phyloP scores from a whole-genome alignment of 2,113 vertebrate genomes.

The Pituophis catenifer region DNA sequence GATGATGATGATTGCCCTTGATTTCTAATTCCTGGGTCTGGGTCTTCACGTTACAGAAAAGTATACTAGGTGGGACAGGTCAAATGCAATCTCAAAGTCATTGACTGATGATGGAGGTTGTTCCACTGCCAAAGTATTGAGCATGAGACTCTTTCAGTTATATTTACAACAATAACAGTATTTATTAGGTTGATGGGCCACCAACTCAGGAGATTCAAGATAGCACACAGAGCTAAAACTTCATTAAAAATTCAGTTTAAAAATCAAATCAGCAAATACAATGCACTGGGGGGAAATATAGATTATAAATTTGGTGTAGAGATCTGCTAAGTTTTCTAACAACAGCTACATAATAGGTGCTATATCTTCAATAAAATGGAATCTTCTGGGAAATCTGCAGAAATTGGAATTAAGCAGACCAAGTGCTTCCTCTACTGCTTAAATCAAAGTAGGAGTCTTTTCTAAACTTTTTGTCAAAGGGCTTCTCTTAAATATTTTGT shows the following conservation, averaged over 20 bases:
- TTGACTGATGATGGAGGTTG: background rate
- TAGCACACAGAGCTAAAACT: background rate
- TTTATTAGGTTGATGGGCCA: background rate
- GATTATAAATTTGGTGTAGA: background rate
- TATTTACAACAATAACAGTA: background rate
- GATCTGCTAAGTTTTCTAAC: background rate
- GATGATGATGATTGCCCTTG: background rate
- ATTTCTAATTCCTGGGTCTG: background rate
- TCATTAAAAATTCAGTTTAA: background rate
- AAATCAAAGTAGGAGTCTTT: background rate
- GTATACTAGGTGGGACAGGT: background rate
- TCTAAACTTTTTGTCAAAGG: background rate
- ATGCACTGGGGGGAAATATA: background rate
- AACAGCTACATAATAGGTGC: background rate
- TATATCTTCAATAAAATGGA: background rate
- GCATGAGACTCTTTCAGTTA: too few species aligned
- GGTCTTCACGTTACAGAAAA: background rate
- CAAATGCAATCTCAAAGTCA: background rate
- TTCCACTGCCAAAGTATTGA: background rate
- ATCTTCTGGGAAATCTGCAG: background rate
- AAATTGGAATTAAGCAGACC: background rate
- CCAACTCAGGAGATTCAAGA: background rate
- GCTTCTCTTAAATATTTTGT: background rate
- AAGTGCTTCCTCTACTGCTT: background rate
- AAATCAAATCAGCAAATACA: background rate